Percentiles rank a stretch among this genome's conserved stretches.
Evolutionary conservation across 2,113 vertebrate species (phyloP).

Genomic region (Chaenocephalus aceratus): DNA sequence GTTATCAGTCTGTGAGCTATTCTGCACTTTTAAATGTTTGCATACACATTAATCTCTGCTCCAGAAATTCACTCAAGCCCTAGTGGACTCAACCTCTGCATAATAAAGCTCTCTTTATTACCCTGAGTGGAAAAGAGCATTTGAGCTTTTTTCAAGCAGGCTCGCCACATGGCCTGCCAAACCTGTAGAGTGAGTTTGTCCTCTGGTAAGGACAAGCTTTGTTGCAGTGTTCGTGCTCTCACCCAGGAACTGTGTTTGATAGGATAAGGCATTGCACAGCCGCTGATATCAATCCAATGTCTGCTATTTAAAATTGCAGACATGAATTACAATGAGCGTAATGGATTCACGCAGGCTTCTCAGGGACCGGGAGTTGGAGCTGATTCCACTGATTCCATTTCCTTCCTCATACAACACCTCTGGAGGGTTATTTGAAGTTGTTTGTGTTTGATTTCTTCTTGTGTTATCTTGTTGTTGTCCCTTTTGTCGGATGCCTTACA

Average conservation of each 20-base stretch:
- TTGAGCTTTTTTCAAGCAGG: conserved; percentile 27
- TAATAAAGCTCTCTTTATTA: conserved; percentile 34
- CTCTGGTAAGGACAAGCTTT: conserved; percentile 67
- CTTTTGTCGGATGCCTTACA: conserved; percentile 39
- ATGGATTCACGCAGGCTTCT: conserved; percentile 59
- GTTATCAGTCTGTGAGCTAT: conserved; percentile 14
- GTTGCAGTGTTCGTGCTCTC: conserved; percentile 57
- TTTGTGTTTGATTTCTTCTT: conserved; percentile 54
- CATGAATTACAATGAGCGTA: conserved; percentile 62
- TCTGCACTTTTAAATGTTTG: conserved; percentile 15
- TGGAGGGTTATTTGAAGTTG: conserved; percentile 58
- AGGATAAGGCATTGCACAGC: conserved; percentile 48
- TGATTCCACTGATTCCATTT: conserved; percentile 56
- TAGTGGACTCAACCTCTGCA: conserved; percentile 17
- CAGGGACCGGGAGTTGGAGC: conserved; percentile 31
- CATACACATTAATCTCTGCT: conserved; percentile 12
- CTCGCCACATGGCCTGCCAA: conserved; percentile 13
- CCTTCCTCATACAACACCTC: conserved; percentile 34
- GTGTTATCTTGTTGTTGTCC: conserved; percentile 58
- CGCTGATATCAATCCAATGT: conserved; percentile 57
- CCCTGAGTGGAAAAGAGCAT: conserved; percentile 8
- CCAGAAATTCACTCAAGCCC: conserved; percentile 22
- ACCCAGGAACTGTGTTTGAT: conserved; percentile 58
- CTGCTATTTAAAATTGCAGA: conserved; percentile 60
- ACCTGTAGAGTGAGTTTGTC: conserved; percentile 61